These are phyloP conservation scores for Microctonus brassicae DNA, from an alignment of 2,888 invertebrate species.

Conservation along the genomic window DNA sequence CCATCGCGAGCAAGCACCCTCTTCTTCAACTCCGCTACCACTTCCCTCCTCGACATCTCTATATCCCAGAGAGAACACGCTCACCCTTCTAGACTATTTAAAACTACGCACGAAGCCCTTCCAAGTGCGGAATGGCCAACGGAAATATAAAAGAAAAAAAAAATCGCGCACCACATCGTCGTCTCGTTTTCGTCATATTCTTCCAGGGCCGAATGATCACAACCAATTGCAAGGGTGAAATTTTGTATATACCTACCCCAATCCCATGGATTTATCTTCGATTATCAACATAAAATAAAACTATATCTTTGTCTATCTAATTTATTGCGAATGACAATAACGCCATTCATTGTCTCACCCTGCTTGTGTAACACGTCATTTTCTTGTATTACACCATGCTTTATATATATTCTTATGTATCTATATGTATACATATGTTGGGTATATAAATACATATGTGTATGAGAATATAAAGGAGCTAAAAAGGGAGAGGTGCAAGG, in stretches of 20 bases:
- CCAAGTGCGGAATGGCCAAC: constrained; percentile 16
- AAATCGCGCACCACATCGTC: constrained; percentile 6
- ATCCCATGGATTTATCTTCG: constrained; percentile 14
- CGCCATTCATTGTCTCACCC: constrained; percentile 31
- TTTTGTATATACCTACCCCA: constrained; percentile 16
- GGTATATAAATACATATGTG: constrained; percentile 15
- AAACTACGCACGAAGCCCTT: constrained; percentile 63
- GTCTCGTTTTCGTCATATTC: background rate
- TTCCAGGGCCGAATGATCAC: background rate
- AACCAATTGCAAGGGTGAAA: constrained; percentile 2
- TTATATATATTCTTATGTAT: constrained; percentile 9
- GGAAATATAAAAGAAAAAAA: background rate
- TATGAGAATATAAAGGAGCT: constrained; percentile 38
- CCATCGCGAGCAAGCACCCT: constrained; percentile 48
- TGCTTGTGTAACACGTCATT: too few species aligned
- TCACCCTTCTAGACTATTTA: constrained; percentile 66
- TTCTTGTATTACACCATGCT: too few species aligned
- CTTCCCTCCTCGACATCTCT: constrained; percentile 33
- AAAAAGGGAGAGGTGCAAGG: constrained; percentile 38
- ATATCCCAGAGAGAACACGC: constrained; percentile 36
- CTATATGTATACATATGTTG: background rate
- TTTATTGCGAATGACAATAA: constrained; percentile 25
- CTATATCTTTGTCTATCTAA: constrained; percentile 20
- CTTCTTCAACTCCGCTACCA: constrained; percentile 41
- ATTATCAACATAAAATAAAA: constrained; percentile 10